These are phyloP conservation scores for Phymorhynchus buccinoides DNA, from an alignment of 1,140 invertebrate species.

Conservation along the genomic window DNA sequence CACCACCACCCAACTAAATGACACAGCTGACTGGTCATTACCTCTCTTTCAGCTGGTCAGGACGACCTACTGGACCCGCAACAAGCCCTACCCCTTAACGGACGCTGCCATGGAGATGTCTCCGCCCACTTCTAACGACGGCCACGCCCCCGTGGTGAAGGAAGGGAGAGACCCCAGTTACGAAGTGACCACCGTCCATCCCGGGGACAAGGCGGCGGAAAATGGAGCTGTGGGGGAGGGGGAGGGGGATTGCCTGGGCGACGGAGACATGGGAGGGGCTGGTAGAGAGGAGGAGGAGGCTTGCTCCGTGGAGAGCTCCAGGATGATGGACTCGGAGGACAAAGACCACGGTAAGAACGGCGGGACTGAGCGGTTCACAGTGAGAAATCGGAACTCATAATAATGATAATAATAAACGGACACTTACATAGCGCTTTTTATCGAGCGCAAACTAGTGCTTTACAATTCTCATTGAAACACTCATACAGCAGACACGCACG, in stretches of 20 bases:
- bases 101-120: neutral
- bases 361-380: neutral
- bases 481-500: too few species aligned
- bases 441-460: too few species aligned
- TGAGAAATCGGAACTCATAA: neutral
- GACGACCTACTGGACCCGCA: constrained; percentile 62
- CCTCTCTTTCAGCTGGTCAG: constrained; percentile 44
- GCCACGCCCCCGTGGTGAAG: neutral
- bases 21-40: too few species aligned
- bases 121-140: neutral
- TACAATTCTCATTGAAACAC: too few species aligned
- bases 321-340: neutral
- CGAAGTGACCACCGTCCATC: neutral
- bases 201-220: neutral
- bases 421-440: too few species aligned
- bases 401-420: too few species aligned
- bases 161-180: neutral
- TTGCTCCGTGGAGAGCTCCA: neutral
- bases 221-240: too few species aligned
- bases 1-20: too few species aligned
- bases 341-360: neutral
- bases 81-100: constrained; percentile 9
- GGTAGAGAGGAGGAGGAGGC: neutral
- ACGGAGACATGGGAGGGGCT: neutral
- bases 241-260: neutral